Percentiles rank a stretch among this genome's conserved stretches.
Conservation (phyloP, 92 coral and sea anemone genomes). For the Porites divaricata region DNA sequence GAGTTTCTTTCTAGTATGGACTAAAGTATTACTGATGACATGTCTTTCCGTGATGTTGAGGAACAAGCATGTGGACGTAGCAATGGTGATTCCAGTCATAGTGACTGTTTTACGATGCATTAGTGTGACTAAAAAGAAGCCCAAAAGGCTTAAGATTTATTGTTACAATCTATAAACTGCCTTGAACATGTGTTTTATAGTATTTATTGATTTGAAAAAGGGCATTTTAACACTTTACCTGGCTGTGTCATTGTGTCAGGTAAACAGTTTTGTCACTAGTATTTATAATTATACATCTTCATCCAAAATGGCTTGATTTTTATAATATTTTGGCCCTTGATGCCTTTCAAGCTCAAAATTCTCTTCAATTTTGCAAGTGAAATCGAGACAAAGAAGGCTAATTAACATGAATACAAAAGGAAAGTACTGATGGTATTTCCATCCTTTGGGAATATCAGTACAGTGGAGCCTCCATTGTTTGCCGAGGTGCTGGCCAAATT, state of each 20-base stretch:
- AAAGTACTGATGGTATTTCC: not conserved
- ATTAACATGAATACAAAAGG: not conserved
- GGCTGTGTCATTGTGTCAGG: conserved; percentile 5
- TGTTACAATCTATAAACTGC: too few relatives aligned
- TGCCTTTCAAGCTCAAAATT: not conserved
- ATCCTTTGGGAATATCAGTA: not conserved
- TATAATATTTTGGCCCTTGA: not conserved
- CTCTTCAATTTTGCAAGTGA: not conserved
- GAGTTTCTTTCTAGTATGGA: conserved; percentile 1
- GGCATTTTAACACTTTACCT: not conserved
- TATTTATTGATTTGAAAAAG: too few relatives aligned
- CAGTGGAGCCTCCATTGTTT: too few relatives aligned
- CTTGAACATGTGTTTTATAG: too few relatives aligned
- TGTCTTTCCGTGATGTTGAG: not conserved
- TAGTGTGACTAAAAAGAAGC: not conserved
- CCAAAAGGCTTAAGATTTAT: too few relatives aligned
- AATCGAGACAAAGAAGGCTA: too few relatives aligned
- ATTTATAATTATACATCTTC: too few relatives aligned
- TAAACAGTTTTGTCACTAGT: too few relatives aligned
- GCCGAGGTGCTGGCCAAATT: too few relatives aligned
- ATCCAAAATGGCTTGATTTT: too few relatives aligned
- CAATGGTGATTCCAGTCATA: not conserved
- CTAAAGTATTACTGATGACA: not conserved
- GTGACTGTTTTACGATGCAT: not conserved
- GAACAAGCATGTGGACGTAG: not conserved